Base-by-base conservation (phyloP, 2,113 vertebrate genomes). In the Columba janthina region DNA sequence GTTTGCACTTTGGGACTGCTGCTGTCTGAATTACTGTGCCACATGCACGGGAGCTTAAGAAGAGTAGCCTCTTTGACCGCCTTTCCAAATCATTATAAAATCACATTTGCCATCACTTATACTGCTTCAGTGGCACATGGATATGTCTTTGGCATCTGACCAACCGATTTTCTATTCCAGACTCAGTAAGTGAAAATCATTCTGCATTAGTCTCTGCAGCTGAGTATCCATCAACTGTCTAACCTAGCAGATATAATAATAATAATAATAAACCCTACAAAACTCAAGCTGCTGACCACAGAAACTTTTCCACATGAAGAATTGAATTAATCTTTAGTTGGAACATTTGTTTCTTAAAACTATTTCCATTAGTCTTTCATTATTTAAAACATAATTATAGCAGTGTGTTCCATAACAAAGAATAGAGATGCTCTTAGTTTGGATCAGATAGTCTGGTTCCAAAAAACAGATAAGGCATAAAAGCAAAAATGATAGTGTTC, bases 171-270 rank as follows among this genome's bases (percentile, higher is more conserved):
- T 57, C 87, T 80, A 19, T 83, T 94, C 53, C 74, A 89, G 64
- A 65, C 36, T n/a, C 84, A 60, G 50, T 87, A 87, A 87, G 83
- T n/a, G 95, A 91, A 94, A 96, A 69, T 92, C 80, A 66, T 94
- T 95, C 80, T 92, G 38, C 54, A 72, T 95, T 88, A 89, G 17
- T 54, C 61, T 92, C 20, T 79, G 58, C 61, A 80, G 71, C 66
- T 95, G 65, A 48, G 46, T 46, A 62, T 73, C 60, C 34, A 58
- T 91, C 88, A 92, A 10, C 48, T 66, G 13, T 76, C 72, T 93
- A 88, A 89, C 53, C 57, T 92, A 92, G 82, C 67, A 95, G 78
- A 90, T 90, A 44, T 1, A 40, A 48, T 67, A 65, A 64, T 56
- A 67, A 28, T 85, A 72, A 50, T 46, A 18, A 38, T 46, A 53